These are phyloP conservation scores for Drosophila macrospina DNA, from an alignment of 2,888 invertebrate genomes.

Conservation along the genomic window DNA sequence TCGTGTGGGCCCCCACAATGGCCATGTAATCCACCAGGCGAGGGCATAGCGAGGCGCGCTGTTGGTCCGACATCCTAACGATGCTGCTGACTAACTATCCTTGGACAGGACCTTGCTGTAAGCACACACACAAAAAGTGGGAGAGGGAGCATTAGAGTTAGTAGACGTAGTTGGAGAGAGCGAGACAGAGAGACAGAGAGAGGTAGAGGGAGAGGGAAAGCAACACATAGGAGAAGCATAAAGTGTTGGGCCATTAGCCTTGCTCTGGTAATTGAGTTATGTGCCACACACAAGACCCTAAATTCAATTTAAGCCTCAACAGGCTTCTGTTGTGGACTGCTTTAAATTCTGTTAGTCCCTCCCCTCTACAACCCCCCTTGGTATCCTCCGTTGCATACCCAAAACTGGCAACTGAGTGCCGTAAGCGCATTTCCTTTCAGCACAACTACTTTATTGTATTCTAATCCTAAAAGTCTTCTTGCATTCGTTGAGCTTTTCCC, in stretches of 20 bases:
- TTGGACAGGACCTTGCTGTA: conserved; percentile 41
- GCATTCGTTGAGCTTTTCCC: too few relatives aligned
- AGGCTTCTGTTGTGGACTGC: neutral
- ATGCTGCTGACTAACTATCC: conserved; percentile 23
- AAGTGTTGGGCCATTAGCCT: conserved; percentile 25
- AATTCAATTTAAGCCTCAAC: conserved; percentile 39
- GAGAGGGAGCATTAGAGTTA: neutral
- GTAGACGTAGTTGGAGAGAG: neutral
- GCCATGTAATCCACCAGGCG: conserved; percentile 98
- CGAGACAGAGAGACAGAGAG: neutral
- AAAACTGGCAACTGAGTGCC: neutral
- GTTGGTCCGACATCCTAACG: conserved; percentile 87
- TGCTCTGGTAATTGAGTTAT: conserved; percentile 39
- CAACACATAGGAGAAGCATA: neutral
- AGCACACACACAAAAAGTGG: conserved; percentile 2
- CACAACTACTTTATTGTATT: neutral
- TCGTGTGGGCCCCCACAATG: conserved; percentile 96
- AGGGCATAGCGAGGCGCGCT: conserved; percentile 93
- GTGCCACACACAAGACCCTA: conserved; percentile 24
- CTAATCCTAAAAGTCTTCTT: neutral
- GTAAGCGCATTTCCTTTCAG: neutral
- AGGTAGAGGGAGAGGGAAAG: neutral
- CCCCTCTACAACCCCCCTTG: neutral
- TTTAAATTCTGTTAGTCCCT: neutral
- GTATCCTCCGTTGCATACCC: neutral